These are phyloP conservation scores for Proteles cristata DNA, from an alignment of 2,113 vertebrate genomes.

Conservation along the genomic window DNA sequence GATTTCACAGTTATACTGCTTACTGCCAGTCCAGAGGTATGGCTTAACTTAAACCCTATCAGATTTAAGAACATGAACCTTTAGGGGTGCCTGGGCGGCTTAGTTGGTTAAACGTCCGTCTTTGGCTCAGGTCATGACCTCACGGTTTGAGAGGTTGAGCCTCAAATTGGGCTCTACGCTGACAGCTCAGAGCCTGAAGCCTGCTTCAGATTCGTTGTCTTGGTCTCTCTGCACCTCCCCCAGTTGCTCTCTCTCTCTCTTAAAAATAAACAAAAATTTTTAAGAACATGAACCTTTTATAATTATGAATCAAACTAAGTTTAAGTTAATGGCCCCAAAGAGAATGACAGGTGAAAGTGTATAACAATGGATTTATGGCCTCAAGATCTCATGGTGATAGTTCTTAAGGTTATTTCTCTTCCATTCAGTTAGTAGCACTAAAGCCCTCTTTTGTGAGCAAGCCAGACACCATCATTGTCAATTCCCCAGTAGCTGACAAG, in stretches of 20 bases:
- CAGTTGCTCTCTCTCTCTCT: too few relatives aligned
- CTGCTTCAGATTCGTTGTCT: too few relatives aligned
- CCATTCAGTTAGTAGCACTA: not conserved
- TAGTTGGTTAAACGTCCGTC: too few relatives aligned
- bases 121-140: too few relatives aligned
- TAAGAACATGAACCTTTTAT: constrained; percentile 5
- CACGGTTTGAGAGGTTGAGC: too few relatives aligned
- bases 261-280: too few relatives aligned
- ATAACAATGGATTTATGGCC: not conserved
- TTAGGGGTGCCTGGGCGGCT: too few relatives aligned
- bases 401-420: constrained; percentile 28
- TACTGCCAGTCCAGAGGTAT: not conserved
- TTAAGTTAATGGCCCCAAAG: not conserved
- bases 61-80: not conserved
- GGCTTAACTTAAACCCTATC: not conserved
- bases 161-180: too few relatives aligned
- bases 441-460: not conserved
- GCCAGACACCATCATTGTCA: constrained; percentile 3
- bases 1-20: not conserved
- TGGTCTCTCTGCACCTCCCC: too few relatives aligned
- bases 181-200: too few relatives aligned
- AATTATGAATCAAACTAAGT: constrained; percentile 41
- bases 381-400: not conserved
- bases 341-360: not conserved
- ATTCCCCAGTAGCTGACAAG: not conserved